phyloP scores from a whole-genome alignment of 2,113 vertebrate species.

The Colinus virginianus region DNA sequence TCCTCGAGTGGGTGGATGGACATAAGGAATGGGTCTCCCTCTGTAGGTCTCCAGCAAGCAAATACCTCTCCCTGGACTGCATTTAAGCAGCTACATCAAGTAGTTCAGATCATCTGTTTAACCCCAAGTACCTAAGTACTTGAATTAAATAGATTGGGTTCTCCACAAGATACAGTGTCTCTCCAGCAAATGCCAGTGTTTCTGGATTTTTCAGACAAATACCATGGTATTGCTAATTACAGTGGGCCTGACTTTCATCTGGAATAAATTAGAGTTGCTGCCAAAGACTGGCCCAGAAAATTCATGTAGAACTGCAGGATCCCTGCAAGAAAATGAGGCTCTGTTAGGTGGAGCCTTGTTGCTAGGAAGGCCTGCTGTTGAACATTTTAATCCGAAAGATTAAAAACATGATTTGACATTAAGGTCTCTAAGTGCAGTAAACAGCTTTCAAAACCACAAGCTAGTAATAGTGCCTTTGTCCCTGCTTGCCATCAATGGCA shows the following conservation, averaged over 20 bases:
- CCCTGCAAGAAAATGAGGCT: conserved; percentile 2
- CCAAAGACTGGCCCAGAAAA: not conserved
- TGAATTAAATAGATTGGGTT: not conserved
- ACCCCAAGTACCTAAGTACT: not conserved
- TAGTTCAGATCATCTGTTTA: not conserved
- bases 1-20: not conserved
- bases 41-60: not conserved
- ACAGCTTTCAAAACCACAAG: conserved; percentile 38
- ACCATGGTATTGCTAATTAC: not conserved
- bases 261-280: conserved; percentile 32
- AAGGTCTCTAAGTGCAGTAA: conserved; percentile 33
- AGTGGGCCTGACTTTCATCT: conserved; percentile 23
- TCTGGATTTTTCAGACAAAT: conserved; percentile 21
- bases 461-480: conserved; percentile 29
- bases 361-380: conserved; percentile 31
- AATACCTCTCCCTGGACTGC: not conserved
- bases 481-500: not conserved
- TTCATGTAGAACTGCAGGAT: not conserved
- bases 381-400: conserved; percentile 9
- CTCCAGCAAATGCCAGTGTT: not conserved
- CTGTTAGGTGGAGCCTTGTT: not conserved
- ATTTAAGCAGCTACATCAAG: not conserved
- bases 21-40: not conserved
- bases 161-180: not conserved
- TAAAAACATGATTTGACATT: conserved; percentile 49